Evolutionary conservation across 2,113 vertebrate species (phyloP).

Genomic region (Noctilio leporinus): DNA sequence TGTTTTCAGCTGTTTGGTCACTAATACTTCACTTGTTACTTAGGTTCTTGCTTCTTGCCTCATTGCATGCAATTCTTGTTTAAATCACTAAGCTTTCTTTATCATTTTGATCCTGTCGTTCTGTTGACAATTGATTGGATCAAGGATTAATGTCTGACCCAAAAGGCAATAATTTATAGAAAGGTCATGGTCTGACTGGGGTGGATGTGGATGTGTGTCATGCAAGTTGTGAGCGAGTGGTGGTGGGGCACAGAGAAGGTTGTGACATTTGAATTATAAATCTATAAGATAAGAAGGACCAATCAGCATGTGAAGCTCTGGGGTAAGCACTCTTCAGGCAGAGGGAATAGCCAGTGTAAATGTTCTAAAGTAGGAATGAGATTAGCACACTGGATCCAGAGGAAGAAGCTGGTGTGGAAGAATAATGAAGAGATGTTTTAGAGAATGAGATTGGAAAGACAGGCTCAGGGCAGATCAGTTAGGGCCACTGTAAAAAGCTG

Average conservation of each 20-base stretch:
- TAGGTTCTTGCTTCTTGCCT: neutral
- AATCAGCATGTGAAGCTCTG: neutral
- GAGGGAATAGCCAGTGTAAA: neutral
- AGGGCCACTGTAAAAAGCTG: neutral
- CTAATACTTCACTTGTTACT: neutral
- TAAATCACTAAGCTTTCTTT: neutral
- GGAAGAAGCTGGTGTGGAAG: neutral
- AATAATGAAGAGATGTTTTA: neutral
- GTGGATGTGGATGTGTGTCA: neutral
- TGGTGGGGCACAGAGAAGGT: neutral
- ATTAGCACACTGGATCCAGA: neutral
- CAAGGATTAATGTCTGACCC: neutral
- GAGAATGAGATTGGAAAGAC: neutral
- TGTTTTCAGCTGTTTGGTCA: slow-evolving; percentile 6
- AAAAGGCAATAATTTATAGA: neutral
- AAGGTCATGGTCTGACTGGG: neutral
- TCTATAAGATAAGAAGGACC: neutral
- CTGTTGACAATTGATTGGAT: neutral
- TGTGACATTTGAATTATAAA: neutral
- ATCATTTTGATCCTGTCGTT: neutral
- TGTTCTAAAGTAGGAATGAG: neutral
- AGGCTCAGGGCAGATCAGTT: neutral
- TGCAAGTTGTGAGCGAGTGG: neutral
- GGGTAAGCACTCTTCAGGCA: neutral
- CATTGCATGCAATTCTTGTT: neutral